Conservation (phyloP, 1,140 invertebrate genomes). For the Thrips palmi region DNA sequence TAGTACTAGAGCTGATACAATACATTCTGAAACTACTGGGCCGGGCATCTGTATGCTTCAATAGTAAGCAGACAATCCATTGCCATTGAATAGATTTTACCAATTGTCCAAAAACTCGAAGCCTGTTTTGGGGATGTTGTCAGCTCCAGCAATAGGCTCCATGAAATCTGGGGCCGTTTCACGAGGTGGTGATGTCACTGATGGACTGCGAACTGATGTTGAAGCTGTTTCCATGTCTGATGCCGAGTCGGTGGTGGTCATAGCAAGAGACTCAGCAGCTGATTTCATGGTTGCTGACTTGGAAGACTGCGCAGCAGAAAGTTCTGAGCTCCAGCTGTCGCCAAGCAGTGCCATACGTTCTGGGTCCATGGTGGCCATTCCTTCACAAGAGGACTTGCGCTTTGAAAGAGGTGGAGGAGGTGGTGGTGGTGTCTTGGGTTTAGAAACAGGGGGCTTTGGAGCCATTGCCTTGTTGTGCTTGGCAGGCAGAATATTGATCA, state of each 20-base stretch:
- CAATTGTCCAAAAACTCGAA: slow-evolving; percentile 18
- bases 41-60: too few species aligned
- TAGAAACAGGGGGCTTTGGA: slow-evolving; percentile 5
- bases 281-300: too few species aligned
- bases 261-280: too few species aligned
- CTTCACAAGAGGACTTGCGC: not conserved
- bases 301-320: too few species aligned
- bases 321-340: not conserved
- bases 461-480: too few species aligned
- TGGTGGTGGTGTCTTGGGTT: slow-evolving; percentile 14
- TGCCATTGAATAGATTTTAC: too few species aligned
- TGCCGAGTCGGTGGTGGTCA: slow-evolving; percentile 2
- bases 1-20: too few species aligned
- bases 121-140: slow-evolving; percentile 16
- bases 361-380: not conserved
- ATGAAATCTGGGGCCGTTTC: not conserved
- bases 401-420: slow-evolving; percentile 13
- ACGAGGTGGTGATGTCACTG: not conserved
- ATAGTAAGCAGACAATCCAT: too few species aligned
- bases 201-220: slow-evolving; percentile 9
- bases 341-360: not conserved
- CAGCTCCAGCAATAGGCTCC: slow-evolving; percentile 2
- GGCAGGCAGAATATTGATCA: too few species aligned
- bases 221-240: not conserved
- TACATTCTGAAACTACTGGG: too few species aligned